Base-by-base conservation (phyloP, 2,113 vertebrate species). In the Sarotherodon lohbergeri region DNA sequence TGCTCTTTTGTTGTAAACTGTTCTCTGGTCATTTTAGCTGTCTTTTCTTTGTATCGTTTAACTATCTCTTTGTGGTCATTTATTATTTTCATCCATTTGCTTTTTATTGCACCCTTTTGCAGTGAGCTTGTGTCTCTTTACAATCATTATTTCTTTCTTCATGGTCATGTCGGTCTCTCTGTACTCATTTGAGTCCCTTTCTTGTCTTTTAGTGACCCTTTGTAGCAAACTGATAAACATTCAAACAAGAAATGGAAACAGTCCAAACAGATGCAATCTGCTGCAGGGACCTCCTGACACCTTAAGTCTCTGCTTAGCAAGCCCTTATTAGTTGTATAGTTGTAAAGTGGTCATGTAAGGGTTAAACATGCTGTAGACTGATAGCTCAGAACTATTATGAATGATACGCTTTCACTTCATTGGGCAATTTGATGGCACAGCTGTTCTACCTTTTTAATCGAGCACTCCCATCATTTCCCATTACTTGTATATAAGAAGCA, bases 231-330 rank as follows among this genome's bases (percentile, higher is more conserved):
- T 78, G 71, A 50, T 27, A 2, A 17, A 2, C 22, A 32, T 50
- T 32, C 24, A 50, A 76, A 76, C 4, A 48, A 29, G 0, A 50
- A 48, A 48, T 48, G 68, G 0, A 76, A 76, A 2, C 14, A 11
- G 4, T 50, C 24, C 71, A 78, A 50, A n/a, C 46, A 50, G 43
- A 76, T 76, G 16, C 71, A 50, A 19, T 32, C 71, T 78, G 46
- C 71, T 50, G 24, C 71, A 78, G 71, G 46, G 46, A 78, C 71
- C 71, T 32, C 9, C 43, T 5, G 71, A 48, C 43, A 19, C 43
- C 4, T 0, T 48, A 50, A 29, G 24, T 24, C 43, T 50, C 41
- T 50, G 43, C 43, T 29, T 78, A 48, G 43, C 24, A 11, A 19
- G 16, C 4, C 41, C 22, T 73, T 46, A 6, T 73, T 27, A 48